Evolutionary conservation across 2,113 vertebrate species (phyloP).

Genomic region (Cettia cetti): DNA sequence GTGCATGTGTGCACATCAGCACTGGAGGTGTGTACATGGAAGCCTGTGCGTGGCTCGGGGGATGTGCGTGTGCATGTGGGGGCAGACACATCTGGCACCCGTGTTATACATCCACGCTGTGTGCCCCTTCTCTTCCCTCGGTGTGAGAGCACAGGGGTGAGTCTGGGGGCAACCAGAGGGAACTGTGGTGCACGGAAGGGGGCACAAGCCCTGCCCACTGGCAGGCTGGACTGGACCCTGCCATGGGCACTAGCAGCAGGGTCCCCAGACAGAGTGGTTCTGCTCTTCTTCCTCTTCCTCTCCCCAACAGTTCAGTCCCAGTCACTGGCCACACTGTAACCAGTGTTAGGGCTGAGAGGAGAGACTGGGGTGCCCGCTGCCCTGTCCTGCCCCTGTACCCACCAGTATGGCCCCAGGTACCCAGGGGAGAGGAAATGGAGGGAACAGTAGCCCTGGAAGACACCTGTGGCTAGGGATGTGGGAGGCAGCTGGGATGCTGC

Average conservation of each 20-base stretch:
- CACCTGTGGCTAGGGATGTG: not conserved
- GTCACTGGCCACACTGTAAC: not conserved
- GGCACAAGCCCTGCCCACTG: accelerated
- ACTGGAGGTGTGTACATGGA: accelerated
- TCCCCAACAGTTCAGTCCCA: not conserved
- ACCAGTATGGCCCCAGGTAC: not conserved
- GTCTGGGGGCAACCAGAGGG: not conserved
- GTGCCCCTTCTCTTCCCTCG: accelerated
- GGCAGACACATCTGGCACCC: not conserved
- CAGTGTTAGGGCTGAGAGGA: not conserved
- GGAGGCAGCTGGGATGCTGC: not conserved
- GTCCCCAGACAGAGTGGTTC: not conserved
- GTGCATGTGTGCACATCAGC: accelerated
- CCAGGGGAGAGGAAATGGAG: not conserved
- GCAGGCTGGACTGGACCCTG: accelerated
- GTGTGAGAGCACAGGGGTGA: not conserved
- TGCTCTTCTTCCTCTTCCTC: not conserved
- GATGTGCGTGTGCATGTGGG: accelerated
- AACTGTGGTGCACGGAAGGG: accelerated
- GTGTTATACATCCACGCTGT: accelerated
- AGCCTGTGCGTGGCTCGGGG: not conserved
- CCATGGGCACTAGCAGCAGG: not conserved
- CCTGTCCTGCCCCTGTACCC: accelerated
- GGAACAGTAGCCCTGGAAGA: not conserved
- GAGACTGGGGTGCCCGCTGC: accelerated